Base-by-base conservation (phyloP, 2,888 invertebrate species). In the Phortica okadai region DNA sequence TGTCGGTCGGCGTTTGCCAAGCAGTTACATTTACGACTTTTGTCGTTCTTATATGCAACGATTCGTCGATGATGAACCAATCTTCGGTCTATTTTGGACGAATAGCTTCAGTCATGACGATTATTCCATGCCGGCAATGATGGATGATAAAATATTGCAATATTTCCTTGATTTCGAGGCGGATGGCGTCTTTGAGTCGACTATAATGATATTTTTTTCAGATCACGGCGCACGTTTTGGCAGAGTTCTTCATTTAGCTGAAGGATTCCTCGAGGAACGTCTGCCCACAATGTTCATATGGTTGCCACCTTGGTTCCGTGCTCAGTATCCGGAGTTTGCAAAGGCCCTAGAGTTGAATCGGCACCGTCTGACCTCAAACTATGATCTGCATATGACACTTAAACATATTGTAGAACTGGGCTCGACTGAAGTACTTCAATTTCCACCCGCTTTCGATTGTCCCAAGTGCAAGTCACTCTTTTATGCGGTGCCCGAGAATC, bases 151-250 rank as follows among this genome's bases (percentile, higher is more conserved):
- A 64, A 89, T 95, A 66, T 90, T 93, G 66, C 89, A 92, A 42
- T 94, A 94, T 81, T 91, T 95, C 44, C 90, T 93, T 74, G 92
- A 93, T 44, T 88, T 96, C 56, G 90, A 92, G 0, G 90, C 92
- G 14, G 92, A 92, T 0, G 94, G 93, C 0, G 91, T 94, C 10
- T 84, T 94, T 42, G 93, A 94, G 66, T 45, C 80, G 4, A 82
- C 94, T 1, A 93, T 95, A 82, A 90, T 96, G 0, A 91, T 96
- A 62, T 93, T 95, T 75, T 91, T 96, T 73, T 96, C 96, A 84
- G 96, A 96, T 85, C 96, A 96, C 83, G 96, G 96, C 0, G 92
- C 95, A 83, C 92, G 96, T 10, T 95, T 94, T 86, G 96, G 96
- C 0, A 92, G 93, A 14, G 92, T 94, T 66, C 92, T 95, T 8